These are phyloP conservation scores for Myrmecobius fasciatus DNA, from an alignment of 2,113 vertebrate species.

Conservation along the genomic window DNA sequence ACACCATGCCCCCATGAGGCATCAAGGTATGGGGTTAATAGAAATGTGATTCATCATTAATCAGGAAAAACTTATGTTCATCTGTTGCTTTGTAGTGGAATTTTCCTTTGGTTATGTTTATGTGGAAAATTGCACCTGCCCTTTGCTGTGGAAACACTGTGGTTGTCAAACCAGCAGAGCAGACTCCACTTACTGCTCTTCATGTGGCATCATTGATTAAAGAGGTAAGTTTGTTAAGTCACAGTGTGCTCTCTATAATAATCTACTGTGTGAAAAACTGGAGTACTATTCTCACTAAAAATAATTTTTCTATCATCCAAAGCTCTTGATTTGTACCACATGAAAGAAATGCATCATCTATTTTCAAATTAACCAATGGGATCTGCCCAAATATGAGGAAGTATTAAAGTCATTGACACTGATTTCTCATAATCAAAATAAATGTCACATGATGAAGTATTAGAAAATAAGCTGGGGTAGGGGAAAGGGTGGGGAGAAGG, in stretches of 20 bases:
- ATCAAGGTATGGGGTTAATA: too few relatives aligned
- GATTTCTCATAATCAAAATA: not conserved
- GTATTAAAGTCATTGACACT: not conserved
- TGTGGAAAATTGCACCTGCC: constrained; percentile 92
- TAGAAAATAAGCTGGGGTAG: not conserved
- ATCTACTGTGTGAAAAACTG: not conserved
- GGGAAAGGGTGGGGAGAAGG: too few relatives aligned
- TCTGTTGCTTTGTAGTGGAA: constrained; percentile 88
- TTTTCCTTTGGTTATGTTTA: constrained; percentile 91
- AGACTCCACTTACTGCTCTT: constrained; percentile 91
- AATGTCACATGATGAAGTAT: not conserved
- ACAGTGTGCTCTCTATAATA: not conserved
- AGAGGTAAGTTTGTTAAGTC: constrained; percentile 86
- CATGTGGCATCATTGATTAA: constrained; percentile 91
- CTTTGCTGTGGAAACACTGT: constrained; percentile 92
- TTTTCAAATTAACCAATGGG: not conserved
- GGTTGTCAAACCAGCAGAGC: constrained; percentile 91
- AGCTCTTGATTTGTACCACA: not conserved
- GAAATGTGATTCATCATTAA: not conserved
- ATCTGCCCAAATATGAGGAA: not conserved
- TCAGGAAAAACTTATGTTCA: constrained; percentile 1
- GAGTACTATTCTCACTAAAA: not conserved
- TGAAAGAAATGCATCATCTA: not conserved
- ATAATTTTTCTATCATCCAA: not conserved
- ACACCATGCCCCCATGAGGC: not conserved